Evolutionary conservation across 2,888 invertebrate species (phyloP), one percentile per base, ranked within the genome.

Genomic region (Pseudoips prasinana): DNA sequence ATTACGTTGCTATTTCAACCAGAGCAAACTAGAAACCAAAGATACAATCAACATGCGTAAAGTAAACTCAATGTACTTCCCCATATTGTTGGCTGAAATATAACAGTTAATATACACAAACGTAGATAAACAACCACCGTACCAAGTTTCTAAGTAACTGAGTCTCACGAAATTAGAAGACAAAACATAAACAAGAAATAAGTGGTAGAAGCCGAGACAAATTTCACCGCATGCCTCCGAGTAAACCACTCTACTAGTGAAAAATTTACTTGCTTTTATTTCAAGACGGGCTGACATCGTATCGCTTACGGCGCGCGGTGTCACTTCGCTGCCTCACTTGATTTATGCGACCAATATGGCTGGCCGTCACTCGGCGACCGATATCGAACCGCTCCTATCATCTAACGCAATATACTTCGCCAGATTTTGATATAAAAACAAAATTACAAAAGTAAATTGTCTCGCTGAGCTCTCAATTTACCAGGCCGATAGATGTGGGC

Each of bases 281-380:
- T 83, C 74, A 71, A 71, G 74, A 67, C 80, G 73, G 68, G 67
- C 73, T 78, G 85, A 86, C 87, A 86, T 77, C 74, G 85, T 85
- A 86, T 87, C 84, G 85, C 85, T 86, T 85, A 85, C 76, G 78
- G 77, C 68, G 65, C 66, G 68, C 71, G 71, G 70, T 76, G 84
- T 82, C 85, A 83, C 80, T 80, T 81, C 74, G 67, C 70, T 73
- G 66, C 67, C 63, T n/a, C 63, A 73, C 77, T 82, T 88, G 87
- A 88, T 88, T 88, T 88, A 87, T 88, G 87, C 85, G 76, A 75
- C 80, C 86, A 86, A 87, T 86, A 86, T 86, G 86, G 86, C 81
- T 70, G 74, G 65, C 64, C 79, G 85, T 84, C 87, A 84, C 74
- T 82, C 76, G 72, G 51, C 68, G 51, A 54, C 64, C 72, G 71